phyloP scores from a whole-genome alignment of 2,797 vertebrate species.

The Aviceda leuphotes region DNA sequence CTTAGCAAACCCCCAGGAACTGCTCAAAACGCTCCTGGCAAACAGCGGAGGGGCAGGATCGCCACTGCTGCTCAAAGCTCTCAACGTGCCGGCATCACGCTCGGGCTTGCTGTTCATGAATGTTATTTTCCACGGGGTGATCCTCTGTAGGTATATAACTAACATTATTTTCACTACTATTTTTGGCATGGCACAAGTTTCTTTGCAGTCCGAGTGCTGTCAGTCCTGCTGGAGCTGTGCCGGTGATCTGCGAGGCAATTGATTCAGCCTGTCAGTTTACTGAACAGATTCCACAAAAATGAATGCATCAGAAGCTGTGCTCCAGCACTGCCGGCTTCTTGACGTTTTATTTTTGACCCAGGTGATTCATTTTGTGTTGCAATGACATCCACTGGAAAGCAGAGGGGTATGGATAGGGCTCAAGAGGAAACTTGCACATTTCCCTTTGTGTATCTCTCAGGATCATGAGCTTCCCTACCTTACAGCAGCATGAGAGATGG shows the following conservation, averaged over 20 bases:
- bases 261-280: not conserved
- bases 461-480: not conserved
- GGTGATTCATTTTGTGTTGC: not conserved
- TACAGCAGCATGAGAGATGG: not conserved
- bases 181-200: not conserved
- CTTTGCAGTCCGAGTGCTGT: not conserved
- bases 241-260: not conserved
- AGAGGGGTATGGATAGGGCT: not conserved
- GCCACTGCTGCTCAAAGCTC: not conserved
- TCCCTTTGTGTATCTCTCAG: not conserved
- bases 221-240: not conserved
- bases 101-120: fast-evolving
- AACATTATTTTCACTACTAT: not conserved
- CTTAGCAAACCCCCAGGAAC: not conserved
- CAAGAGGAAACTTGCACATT: not conserved
- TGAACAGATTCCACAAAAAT: not conserved
- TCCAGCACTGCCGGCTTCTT: not conserved
- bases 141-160: fast-evolving
- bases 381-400: not conserved
- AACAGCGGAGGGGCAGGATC: not conserved
- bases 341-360: not conserved
- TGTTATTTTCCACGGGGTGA: fast-evolving
- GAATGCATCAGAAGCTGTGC: not conserved
- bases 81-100: fast-evolving
- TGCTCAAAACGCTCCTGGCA: not conserved